Conservation (phyloP, 2,113 vertebrate species). For the Antechinus stuartii region DNA sequence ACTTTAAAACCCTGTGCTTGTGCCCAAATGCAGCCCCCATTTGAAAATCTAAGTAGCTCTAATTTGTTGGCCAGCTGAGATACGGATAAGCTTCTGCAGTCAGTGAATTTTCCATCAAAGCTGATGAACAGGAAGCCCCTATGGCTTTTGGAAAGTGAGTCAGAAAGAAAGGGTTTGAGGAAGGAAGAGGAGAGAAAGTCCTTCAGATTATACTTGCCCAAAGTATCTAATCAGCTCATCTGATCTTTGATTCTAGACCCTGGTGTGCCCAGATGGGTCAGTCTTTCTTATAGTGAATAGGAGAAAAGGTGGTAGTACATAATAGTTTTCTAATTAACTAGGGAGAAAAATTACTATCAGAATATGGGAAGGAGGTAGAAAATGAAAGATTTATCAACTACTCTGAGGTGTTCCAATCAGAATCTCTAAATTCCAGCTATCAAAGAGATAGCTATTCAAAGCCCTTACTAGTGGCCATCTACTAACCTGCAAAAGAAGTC, state of each 20-base stretch:
- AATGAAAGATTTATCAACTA: background rate
- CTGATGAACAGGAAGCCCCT: constrained; percentile 76
- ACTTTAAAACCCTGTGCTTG: constrained; percentile 72
- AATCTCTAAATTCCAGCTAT: constrained; percentile 8
- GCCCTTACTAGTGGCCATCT: background rate
- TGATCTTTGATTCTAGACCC: constrained; percentile 34
- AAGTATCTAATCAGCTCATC: constrained; percentile 51
- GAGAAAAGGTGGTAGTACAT: background rate
- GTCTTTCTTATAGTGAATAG: background rate
- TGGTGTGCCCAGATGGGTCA: constrained; percentile 35
- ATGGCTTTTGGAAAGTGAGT: constrained; percentile 43
- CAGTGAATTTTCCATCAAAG: constrained; percentile 72
- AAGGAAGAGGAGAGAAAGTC: constrained; percentile 19
- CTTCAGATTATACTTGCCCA: constrained; percentile 41
- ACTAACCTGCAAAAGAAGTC: background rate
- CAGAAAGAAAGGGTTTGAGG: background rate
- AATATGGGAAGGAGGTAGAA: background rate
- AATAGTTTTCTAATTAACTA: constrained; percentile 50
- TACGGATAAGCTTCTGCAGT: constrained; percentile 71
- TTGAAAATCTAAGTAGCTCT: constrained; percentile 75
- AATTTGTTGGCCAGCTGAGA: constrained; percentile 80
- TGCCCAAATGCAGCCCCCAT: constrained; percentile 75
- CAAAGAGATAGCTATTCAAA: background rate
- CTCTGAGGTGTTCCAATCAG: background rate
- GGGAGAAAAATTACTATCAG: background rate